phyloP scores from a whole-genome alignment of 2,888 invertebrate genomes.

The Thecocarcelia acutangulata region DNA sequence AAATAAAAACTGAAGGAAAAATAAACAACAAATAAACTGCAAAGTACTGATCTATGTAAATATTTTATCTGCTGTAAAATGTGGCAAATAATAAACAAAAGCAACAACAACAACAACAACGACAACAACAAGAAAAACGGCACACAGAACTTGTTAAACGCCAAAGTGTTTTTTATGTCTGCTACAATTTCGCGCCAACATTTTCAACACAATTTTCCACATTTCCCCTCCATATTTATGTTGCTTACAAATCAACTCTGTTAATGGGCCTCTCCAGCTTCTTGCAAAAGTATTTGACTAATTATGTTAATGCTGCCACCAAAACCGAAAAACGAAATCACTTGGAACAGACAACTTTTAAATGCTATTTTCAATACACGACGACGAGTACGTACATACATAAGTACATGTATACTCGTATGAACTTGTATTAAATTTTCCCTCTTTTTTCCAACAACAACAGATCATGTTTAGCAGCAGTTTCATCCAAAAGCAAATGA shows the following conservation, averaged over 20 bases:
- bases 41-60: slow-evolving; percentile 48
- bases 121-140: too few species aligned
- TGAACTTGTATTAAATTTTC: slow-evolving; percentile 4
- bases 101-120: too few species aligned
- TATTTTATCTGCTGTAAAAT: slow-evolving; percentile 28
- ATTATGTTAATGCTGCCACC: slow-evolving; percentile 65
- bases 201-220: slow-evolving; percentile 45
- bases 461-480: slow-evolving; percentile 61
- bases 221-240: slow-evolving; percentile 35
- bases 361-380: slow-evolving; percentile 55
- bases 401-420: not conserved
- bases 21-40: slow-evolving; percentile 2
- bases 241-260: slow-evolving; percentile 2
- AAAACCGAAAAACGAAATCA: slow-evolving; percentile 45
- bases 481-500: slow-evolving; percentile 41
- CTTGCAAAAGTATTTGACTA: slow-evolving; percentile 58
- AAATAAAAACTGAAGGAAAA: slow-evolving; percentile 22
- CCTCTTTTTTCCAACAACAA: slow-evolving; percentile 3
- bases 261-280: slow-evolving; percentile 18
- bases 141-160: slow-evolving; percentile 25
- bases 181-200: slow-evolving; percentile 64
- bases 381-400: not conserved
- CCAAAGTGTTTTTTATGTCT: slow-evolving; percentile 64
- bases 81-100: not conserved
- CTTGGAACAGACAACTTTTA: slow-evolving; percentile 36